Conservation (phyloP, 2,888 invertebrate genomes). For the Eristalis intricaria region DNA sequence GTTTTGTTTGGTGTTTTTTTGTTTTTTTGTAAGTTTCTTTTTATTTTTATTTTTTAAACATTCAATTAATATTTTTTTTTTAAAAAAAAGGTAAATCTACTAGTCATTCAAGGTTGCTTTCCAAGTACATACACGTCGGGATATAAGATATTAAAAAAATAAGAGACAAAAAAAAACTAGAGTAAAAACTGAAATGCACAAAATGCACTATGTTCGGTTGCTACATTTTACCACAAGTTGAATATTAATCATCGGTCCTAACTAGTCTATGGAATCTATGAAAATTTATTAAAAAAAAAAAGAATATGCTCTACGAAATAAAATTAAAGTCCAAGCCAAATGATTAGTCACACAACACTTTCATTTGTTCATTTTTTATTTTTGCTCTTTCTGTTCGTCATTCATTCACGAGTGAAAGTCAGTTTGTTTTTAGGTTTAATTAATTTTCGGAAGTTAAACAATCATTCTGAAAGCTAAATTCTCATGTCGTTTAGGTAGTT, state of each 20-base stretch:
- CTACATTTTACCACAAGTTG: constrained; percentile 26
- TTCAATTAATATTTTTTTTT: constrained; percentile 60
- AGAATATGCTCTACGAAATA: constrained; percentile 44
- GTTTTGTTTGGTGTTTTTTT: constrained; percentile 32
- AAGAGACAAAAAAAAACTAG: constrained; percentile 17
- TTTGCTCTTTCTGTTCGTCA: background rate
- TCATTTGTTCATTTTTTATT: constrained; percentile 51
- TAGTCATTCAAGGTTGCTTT: constrained; percentile 64
- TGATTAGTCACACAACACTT: constrained; percentile 73
- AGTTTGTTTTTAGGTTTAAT: constrained; percentile 35
- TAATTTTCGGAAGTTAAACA: constrained; percentile 44
- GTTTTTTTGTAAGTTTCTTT: constrained; percentile 63
- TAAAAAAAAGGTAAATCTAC: constrained; percentile 37
- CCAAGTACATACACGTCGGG: constrained; percentile 65
- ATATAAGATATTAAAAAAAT: constrained; percentile 19
- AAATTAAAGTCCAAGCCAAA: constrained; percentile 69
- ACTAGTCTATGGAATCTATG: constrained; percentile 21
- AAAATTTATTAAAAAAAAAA: constrained; percentile 16
- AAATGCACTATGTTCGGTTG: constrained; percentile 54
- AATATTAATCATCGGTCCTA: constrained; percentile 37
- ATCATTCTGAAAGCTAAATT: constrained; percentile 22
- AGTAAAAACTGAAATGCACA: constrained; percentile 51
- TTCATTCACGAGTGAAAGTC: background rate
- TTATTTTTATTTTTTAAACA: constrained; percentile 67
- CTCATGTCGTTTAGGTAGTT: background rate